Conservation (phyloP, 2,888 invertebrate genomes). For the Acrobasis repandana region DNA sequence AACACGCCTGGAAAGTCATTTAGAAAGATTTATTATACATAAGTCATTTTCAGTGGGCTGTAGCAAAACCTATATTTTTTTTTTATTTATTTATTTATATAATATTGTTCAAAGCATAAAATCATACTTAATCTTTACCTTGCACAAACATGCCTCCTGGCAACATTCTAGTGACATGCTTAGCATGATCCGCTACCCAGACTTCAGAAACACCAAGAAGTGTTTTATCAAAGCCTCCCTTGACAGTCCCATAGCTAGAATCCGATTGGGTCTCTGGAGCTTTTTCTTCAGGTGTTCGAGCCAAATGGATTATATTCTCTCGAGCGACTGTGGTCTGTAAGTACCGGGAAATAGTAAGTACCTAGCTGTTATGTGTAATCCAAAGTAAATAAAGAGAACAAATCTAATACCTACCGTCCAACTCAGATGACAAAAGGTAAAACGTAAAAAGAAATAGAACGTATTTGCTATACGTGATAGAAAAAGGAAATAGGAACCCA, state of each 20-base stretch:
- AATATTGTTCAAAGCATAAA: neutral
- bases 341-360: neutral
- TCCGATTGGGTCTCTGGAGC: conserved; percentile 56
- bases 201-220: conserved; percentile 84
- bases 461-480: too few species aligned
- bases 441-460: conserved; percentile 10
- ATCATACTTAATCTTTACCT: conserved; percentile 66
- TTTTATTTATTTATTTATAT: too few species aligned
- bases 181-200: conserved; percentile 91
- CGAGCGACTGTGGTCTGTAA: conserved; percentile 84
- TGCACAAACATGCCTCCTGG: conserved; percentile 94
- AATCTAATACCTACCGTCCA: too few species aligned
- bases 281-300: conserved; percentile 87
- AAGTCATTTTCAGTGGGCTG: neutral
- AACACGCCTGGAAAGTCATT: conserved; percentile 84
- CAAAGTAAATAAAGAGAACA: too few species aligned
- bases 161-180: conserved; percentile 93
- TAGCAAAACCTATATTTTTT: too few species aligned
- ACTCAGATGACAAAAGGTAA: neutral
- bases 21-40: neutral
- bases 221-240: conserved; percentile 66
- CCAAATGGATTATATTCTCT: conserved; percentile 91
- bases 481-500: conserved; percentile 52
- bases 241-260: conserved; percentile 56
- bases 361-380: neutral